These are phyloP conservation scores for Synanthedon vespiformis DNA, from an alignment of 2,888 invertebrate genomes.

Conservation along the genomic window DNA sequence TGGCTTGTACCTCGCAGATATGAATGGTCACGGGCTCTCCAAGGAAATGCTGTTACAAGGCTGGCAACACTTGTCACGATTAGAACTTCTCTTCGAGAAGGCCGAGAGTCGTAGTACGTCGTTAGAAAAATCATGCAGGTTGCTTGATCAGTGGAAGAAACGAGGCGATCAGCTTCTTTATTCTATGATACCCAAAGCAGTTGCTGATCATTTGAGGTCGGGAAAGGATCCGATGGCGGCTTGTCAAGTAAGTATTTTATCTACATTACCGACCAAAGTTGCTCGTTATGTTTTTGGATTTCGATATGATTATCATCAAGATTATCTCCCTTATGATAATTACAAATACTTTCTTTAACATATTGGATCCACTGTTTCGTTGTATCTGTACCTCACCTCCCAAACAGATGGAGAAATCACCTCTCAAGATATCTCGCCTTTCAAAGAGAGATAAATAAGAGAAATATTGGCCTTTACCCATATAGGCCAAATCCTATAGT, in stretches of 20 bases:
- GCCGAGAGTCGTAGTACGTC: constrained; percentile 84
- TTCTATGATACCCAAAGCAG: constrained; percentile 90
- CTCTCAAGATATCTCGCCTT: too few relatives aligned
- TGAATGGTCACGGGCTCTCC: constrained; percentile 87
- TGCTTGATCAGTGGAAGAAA: constrained; percentile 87
- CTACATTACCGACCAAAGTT: too few relatives aligned
- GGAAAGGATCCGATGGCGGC: constrained; percentile 83
- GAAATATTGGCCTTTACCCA: too few relatives aligned
- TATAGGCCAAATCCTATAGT: too few relatives aligned
- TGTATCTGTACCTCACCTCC: too few relatives aligned
- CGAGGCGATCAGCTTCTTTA: constrained; percentile 88
- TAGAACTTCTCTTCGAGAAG: constrained; percentile 85
- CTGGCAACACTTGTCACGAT: constrained; percentile 85
- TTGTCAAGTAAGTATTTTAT: constrained; percentile 72
- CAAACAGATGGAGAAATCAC: too few relatives aligned
- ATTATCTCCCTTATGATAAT: too few relatives aligned
- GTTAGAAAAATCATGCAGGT: constrained; percentile 80
- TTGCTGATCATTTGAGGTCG: constrained; percentile 82
- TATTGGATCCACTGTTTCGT: too few relatives aligned
- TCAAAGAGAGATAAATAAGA: too few relatives aligned
- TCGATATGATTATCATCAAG: too few relatives aligned
- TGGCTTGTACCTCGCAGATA: constrained; percentile 83
- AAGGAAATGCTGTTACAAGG: constrained; percentile 85
- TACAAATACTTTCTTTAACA: too few relatives aligned
- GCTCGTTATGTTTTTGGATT: too few relatives aligned